These are phyloP conservation scores for Channa maculata DNA, from an alignment of 2,113 vertebrate species.

Conservation along the genomic window DNA sequence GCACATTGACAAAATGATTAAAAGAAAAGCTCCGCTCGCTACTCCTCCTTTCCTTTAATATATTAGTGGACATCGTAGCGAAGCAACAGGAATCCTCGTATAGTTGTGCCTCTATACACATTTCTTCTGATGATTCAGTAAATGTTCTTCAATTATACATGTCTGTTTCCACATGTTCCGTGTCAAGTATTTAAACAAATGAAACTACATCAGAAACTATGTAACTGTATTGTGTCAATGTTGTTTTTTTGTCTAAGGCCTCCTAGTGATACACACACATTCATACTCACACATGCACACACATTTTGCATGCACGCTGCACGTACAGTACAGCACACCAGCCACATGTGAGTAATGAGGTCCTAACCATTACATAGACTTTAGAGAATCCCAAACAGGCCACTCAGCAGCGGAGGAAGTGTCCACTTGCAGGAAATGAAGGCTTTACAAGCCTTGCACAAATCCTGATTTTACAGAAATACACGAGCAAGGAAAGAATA, in stretches of 20 bases:
- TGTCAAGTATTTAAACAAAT: not conserved
- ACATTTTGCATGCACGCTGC: not conserved
- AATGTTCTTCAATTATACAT: too few relatives aligned
- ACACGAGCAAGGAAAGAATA: not conserved
- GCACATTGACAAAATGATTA: not conserved
- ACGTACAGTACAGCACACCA: not conserved
- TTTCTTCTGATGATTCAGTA: too few relatives aligned
- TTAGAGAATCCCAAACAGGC: conserved; percentile 27
- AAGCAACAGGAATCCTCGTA: too few relatives aligned
- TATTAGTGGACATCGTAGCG: too few relatives aligned
- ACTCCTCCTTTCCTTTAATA: not conserved
- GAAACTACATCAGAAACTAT: conserved; percentile 17
- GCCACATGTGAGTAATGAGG: conserved; percentile 25
- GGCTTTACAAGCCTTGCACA: conserved; percentile 22
- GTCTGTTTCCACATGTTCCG: too few relatives aligned
- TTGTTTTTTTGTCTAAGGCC: conserved; percentile 3
- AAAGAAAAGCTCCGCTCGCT: not conserved
- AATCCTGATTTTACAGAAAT: conserved; percentile 54
- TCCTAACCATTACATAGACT: conserved; percentile 7
- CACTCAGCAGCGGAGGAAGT: conserved; percentile 41
- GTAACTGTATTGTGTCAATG: not conserved
- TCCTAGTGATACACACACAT: not conserved
- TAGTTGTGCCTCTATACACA: too few relatives aligned
- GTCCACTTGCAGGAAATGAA: conserved; percentile 55
- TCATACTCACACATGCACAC: not conserved